A percentile compares a stretch with the other conserved stretches of the same genome.
Evolutionary conservation across 2,113 vertebrate genomes (phyloP).

Genomic region (Microcebus griseorufus): DNA sequence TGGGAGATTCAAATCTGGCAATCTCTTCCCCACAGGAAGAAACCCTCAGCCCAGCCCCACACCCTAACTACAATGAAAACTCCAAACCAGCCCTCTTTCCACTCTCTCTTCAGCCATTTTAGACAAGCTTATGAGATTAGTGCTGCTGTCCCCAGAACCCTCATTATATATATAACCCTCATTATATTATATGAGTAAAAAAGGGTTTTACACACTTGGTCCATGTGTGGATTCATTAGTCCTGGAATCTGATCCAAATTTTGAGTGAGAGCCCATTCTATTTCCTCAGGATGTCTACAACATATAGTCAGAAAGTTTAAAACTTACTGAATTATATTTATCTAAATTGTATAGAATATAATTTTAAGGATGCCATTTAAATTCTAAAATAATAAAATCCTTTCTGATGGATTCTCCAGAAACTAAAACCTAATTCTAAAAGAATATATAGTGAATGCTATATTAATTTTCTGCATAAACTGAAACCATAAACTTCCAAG

Average conservation of each 20-base stretch:
- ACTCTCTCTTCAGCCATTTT: background rate
- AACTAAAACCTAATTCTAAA: background rate
- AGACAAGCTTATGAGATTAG: background rate
- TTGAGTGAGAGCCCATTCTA: background rate
- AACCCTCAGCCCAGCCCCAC: background rate
- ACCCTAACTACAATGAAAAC: fast-evolving
- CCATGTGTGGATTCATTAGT: background rate
- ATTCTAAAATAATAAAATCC: background rate
- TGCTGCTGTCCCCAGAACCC: background rate
- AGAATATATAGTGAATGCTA: background rate
- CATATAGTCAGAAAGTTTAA: background rate
- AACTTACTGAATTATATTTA: background rate
- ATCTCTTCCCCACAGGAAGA: background rate
- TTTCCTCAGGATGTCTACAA: background rate
- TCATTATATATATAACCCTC: too few relatives aligned
- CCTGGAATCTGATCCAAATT: background rate
- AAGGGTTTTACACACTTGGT: background rate
- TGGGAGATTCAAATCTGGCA: fast-evolving
- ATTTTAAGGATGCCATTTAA: background rate
- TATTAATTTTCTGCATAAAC: background rate
- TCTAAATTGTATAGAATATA: background rate
- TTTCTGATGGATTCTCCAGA: background rate
- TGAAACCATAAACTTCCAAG: background rate
- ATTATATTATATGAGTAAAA: too few relatives aligned
- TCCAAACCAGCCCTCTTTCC: background rate